Percentiles rank a stretch among this genome's conserved stretches.
Conservation (phyloP, 2,113 vertebrate species). For the Clinocottus analis region DNA sequence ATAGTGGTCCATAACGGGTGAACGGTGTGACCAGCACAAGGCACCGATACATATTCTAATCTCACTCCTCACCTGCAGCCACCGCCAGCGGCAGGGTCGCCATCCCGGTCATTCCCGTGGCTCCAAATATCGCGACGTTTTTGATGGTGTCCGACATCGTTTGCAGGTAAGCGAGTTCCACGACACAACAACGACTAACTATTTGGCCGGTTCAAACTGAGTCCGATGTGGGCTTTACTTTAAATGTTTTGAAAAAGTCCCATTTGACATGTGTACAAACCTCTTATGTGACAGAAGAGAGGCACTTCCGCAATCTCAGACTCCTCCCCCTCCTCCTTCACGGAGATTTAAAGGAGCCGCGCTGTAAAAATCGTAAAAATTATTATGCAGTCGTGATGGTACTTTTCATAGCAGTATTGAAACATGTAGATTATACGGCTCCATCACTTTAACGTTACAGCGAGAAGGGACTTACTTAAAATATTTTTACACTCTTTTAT, state of each 20-base stretch:
- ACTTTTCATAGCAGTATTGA: background rate
- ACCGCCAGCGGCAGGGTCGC: slow-evolving; percentile 85
- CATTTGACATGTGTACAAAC: background rate
- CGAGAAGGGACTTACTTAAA: background rate
- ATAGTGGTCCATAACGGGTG: background rate
- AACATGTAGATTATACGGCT: background rate
- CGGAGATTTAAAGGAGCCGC: slow-evolving; percentile 38
- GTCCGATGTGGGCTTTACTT: accelerated
- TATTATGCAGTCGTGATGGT: background rate
- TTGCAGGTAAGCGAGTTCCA: accelerated
- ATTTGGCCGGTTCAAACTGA: background rate
- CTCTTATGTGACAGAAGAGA: background rate
- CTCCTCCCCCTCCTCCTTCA: slow-evolving; percentile 28
- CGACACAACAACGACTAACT: background rate
- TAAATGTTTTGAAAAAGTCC: background rate
- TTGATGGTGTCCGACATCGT: slow-evolving; percentile 79
- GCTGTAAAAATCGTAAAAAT: background rate
- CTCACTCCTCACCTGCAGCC: slow-evolving; percentile 82
- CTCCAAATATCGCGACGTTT: slow-evolving; percentile 90
- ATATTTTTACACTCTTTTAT: too few relatives aligned
- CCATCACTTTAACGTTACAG: background rate
- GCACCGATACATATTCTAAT: too few relatives aligned
- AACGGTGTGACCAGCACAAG: background rate
- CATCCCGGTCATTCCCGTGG: slow-evolving; percentile 90
- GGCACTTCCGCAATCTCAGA: slow-evolving; percentile 36